These are phyloP conservation scores for Brachionus calyciflorus DNA, from an alignment of 1,140 invertebrate species.

Conservation along the genomic window DNA sequence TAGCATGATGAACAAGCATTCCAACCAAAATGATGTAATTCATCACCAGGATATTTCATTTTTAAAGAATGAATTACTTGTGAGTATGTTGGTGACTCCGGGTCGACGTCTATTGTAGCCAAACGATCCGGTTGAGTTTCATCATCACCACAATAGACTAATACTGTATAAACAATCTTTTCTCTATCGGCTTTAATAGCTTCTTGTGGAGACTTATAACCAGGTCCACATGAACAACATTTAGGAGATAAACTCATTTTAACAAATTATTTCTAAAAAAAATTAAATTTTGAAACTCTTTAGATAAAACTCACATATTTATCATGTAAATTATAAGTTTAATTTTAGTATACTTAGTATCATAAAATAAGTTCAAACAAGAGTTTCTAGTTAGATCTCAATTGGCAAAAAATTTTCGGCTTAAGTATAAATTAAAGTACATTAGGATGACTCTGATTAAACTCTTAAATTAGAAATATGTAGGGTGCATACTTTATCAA, in stretches of 20 bases:
- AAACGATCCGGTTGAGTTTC: conserved; percentile 73
- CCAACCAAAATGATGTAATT: conserved; percentile 92
- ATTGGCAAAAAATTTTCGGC: too few species aligned
- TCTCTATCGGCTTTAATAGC: conserved; percentile 79
- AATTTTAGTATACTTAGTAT: too few species aligned
- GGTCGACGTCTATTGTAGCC: conserved; percentile 85
- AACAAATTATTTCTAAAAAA: too few species aligned
- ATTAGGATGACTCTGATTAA: too few species aligned
- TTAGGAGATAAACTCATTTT: background rate
- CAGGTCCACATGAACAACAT: conserved; percentile 52
- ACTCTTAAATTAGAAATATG: too few species aligned
- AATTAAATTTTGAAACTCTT: too few species aligned
- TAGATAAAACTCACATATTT: too few species aligned
- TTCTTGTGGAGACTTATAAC: conserved; percentile 67
- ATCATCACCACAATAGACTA: conserved; percentile 65
- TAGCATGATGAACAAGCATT: conserved; percentile 89
- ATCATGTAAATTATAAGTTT: too few species aligned
- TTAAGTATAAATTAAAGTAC: too few species aligned
- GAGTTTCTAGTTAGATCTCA: too few species aligned
- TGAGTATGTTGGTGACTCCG: conserved; percentile 75
- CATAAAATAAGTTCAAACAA: too few species aligned
- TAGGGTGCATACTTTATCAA: too few species aligned
- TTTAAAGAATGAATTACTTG: conserved; percentile 82
- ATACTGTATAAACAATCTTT: conserved; percentile 80
- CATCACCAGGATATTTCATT: conserved; percentile 76